Base-by-base conservation (phyloP, 1,140 invertebrate species). In the Subanguina moxae region DNA sequence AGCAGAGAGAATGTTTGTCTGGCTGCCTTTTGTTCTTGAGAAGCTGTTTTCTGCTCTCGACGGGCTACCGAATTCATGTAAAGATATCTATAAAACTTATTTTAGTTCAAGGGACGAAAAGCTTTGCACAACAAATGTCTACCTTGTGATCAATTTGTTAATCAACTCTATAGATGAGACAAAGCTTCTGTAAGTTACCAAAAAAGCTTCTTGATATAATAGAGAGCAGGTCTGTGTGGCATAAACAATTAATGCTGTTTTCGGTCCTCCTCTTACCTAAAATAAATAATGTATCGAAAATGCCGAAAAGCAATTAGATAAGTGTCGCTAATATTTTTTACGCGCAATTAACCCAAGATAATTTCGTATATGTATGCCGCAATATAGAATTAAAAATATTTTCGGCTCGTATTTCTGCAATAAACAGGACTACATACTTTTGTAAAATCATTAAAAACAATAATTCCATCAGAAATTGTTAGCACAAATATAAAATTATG, bases 171-270 rank as follows among this genome's bases (percentile, higher is more conserved):
- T 28, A n/a, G 77, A 74, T 9, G 75, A 48, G 42, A 80, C 68
- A 68, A 80, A 80, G 19, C 76, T 71, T 23, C 76, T 71, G 61
- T 76, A 80, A 19, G 78, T 81, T 23, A 68, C 65, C 28, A 80
- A 62, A 62, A 80, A 80, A 45, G 78, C 78, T 67, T 80, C 78
- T 70, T 80, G 78, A 65, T 76, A 80, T 19, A 80, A 46, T 23
- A 81, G 52, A 48, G 79, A 80, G 32, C 75, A 62, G 56, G 46
- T 62, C 28, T 80, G 74, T 9, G 78, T 80, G 17, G 73, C 76
- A 67, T 79, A 76, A 19, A 81, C 78, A 8, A 80, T 61, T 9
- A 80, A 67, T 43, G 78, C 78, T 65, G 78, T 74, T 58, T 68
- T 72, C 17, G 78, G 78, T 48, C 78, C 78, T 27, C 78, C 78